These are phyloP conservation scores for Himalopsyche anomala DNA, from an alignment of 2,888 invertebrate genomes.

Conservation along the genomic window DNA sequence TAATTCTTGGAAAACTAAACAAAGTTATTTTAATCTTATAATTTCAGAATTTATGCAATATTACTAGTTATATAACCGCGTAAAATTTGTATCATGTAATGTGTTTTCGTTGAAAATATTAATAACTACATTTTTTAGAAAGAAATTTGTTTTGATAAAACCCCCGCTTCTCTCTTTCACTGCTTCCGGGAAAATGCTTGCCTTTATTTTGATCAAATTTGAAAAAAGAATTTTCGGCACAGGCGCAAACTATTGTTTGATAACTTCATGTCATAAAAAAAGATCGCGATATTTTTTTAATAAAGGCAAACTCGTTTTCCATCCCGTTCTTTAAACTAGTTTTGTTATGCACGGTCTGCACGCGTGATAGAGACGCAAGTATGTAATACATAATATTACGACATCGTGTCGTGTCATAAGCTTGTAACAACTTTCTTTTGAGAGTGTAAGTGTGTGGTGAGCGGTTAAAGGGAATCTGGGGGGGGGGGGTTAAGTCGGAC, in stretches of 20 bases:
- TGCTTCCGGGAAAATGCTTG: not conserved
- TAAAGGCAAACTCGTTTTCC: slow-evolving; percentile 26
- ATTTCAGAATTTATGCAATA: too few species aligned
- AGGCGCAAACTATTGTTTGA: slow-evolving; percentile 42
- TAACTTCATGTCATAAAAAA: not conserved
- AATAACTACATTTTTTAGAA: too few species aligned
- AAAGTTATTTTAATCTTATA: too few species aligned
- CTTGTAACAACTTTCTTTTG: slow-evolving; percentile 39
- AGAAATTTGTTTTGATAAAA: slow-evolving; percentile 1
- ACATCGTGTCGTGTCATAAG: slow-evolving; percentile 19
- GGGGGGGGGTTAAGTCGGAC: not conserved
- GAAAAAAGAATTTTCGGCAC: slow-evolving; percentile 38
- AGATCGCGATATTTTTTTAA: slow-evolving; percentile 40
- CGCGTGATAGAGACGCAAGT: slow-evolving; percentile 33
- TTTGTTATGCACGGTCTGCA: not conserved
- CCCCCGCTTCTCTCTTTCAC: not conserved
- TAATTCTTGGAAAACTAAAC: too few species aligned
- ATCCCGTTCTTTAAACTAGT: slow-evolving; percentile 27
- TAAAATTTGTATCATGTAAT: too few species aligned
- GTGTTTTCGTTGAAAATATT: too few species aligned
- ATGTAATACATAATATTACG: not conserved
- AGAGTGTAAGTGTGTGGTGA: not conserved
- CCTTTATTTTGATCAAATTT: slow-evolving; percentile 21
- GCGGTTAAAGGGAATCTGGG: too few species aligned
- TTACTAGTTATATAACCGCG: too few species aligned